Conservation (phyloP, 1,140 invertebrate genomes). For the Harlomillsia oculata region DNA sequence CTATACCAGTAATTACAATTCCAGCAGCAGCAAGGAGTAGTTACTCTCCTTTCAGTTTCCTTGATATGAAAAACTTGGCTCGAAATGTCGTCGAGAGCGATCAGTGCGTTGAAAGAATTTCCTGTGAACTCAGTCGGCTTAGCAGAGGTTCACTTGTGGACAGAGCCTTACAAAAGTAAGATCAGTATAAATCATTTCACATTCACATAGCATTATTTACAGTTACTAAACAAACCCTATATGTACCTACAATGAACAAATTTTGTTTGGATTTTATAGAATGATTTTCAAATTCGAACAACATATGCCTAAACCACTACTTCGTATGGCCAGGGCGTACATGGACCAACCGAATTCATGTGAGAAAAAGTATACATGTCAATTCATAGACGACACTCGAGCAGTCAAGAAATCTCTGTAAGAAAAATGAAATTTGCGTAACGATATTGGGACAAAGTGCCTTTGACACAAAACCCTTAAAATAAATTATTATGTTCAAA, state of each 20-base stretch:
- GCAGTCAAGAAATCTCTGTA: no score
- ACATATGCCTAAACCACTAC: conserved; percentile 3
- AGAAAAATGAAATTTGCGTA: no score
- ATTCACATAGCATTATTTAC: background rate
- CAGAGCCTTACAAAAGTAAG: conserved; percentile 9
- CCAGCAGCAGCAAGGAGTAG: conserved; percentile 10
- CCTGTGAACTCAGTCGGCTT: conserved; percentile 12
- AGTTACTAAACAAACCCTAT: background rate
- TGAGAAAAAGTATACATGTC: no score
- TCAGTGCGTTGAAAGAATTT: conserved; percentile 24
- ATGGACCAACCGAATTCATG: conserved; percentile 6
- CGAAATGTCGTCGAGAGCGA: conserved; percentile 11
- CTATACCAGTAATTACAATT: conserved; percentile 22
- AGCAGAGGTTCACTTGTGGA: conserved; percentile 12
- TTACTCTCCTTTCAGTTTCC: background rate
- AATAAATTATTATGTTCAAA: no score
- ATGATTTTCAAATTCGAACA: conserved; percentile 7
- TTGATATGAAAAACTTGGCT: background rate
- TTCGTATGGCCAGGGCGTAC: conserved; percentile 13
- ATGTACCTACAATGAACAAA: background rate
- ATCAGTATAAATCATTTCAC: no score
- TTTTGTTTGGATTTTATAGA: conserved; percentile 4
- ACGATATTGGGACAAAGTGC: no score
- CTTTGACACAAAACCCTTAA: no score
- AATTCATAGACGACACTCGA: no score